Evolutionary conservation across 2,797 vertebrate species (phyloP), one percentile per base, ranked within the genome.

Genomic region (Geotrypetes seraphini): DNA sequence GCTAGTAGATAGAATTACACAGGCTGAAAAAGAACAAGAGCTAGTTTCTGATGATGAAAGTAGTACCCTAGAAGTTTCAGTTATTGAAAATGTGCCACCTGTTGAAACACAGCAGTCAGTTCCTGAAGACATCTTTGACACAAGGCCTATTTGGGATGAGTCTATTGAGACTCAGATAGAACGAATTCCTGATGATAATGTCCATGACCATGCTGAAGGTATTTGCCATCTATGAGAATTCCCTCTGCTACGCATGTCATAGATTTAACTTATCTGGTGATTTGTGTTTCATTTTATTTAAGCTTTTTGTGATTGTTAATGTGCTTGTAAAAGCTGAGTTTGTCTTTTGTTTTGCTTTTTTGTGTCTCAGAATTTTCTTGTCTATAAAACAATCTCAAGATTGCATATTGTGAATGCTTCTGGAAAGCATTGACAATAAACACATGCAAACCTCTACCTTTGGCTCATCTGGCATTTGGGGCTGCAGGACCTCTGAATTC

Each of bases 161-260:
- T 90, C 93, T 72, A 81, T 95, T 88, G 93, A 97, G 88, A 98
- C 92, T 85, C 93, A 95, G 88, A 97, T 97, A 89, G 91, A 96
- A 80, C 89, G 90, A 87, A 94, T 96, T 77, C 92, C 90, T 76
- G 92, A 91, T 35, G 91, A 97, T 78, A 96, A 88, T 91, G 78
- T 79, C 79, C 78, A 89, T 87, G 89, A 88, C 75, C 88, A 47
- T 85, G 79, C 83, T 88, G 89, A 95, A 97, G 96, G 96, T 99
- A 99, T 88, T 91, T 88, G 85, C 67, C 76, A 83, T 66, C 79
- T 74, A 71, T 83, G 84, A 86, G 85, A 85, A 85, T 81, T 87
- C 78, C 91, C 69, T 88, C 77, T 88, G 83, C 80, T 74, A 81
- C 88, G 88, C 84, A 79, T 82, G 70, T 72, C 87, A 92, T 83